phyloP scores from a whole-genome alignment of 2,888 invertebrate species.

The Calameuta idolon region DNA sequence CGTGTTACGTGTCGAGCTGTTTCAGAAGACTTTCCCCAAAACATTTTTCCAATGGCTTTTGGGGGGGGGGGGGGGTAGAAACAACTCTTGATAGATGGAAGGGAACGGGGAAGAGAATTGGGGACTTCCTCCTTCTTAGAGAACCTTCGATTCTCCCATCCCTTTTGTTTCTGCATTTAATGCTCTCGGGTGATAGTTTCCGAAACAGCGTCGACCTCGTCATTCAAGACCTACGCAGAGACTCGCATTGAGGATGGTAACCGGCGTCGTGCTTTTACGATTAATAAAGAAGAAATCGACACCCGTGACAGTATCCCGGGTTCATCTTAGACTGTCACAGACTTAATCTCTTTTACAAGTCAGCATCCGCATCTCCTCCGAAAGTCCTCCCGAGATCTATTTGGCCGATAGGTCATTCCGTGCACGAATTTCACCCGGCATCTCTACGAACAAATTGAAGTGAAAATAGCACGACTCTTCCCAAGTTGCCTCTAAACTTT shows the following conservation, averaged over 20 bases:
- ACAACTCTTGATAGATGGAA: not conserved
- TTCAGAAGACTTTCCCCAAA: not conserved
- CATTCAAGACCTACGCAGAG: not conserved
- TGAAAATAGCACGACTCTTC: slow-evolving; percentile 3
- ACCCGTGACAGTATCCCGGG: not conserved
- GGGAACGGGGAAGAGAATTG: not conserved
- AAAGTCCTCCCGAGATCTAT: not conserved
- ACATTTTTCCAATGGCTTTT: not conserved
- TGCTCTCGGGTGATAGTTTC: not conserved
- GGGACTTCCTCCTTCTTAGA: not conserved
- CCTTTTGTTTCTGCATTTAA: not conserved
- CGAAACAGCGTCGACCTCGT: not conserved
- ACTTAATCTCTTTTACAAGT: not conserved
- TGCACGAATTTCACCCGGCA: not conserved
- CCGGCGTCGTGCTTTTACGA: not conserved
- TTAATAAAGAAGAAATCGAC: slow-evolving; percentile 6
- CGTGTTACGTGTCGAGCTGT: not conserved
- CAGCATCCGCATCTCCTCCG: not conserved
- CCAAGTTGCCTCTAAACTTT: slow-evolving; percentile 5
- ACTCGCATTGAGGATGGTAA: not conserved
- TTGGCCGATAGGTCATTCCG: slow-evolving; percentile 1
- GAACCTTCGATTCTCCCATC: not conserved
- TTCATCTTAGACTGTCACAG: not conserved
- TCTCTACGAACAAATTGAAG: not conserved
- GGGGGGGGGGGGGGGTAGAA: not conserved